Base-by-base conservation (phyloP, 2,797 vertebrate genomes). In the Acipenser transmontanus region DNA sequence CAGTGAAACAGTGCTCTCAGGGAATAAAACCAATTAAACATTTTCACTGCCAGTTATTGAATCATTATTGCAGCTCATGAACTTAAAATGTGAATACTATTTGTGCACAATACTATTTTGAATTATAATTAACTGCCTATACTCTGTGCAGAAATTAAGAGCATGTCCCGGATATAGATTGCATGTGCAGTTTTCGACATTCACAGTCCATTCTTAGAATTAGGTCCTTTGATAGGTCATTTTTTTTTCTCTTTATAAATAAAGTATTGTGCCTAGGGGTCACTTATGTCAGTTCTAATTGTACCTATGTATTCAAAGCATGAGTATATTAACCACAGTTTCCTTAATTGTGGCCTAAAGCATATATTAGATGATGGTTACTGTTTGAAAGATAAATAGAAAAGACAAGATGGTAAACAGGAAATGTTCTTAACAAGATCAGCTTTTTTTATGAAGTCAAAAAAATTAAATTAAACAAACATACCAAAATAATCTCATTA, bases 311-410 rank as follows among this genome's bases (percentile, higher is more conserved):
- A 74, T 74, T 71, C 66, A 66, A 61, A 13, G 63, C 50, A 66
- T 65, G 62, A 69, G 69, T 68, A 72, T 72, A 72, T 76, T 71
- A 74, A 71, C 67, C 72, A 74, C 67, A 72, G 62, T 69, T 72
- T 61, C 71, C 67, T 66, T 76, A 71, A 74, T 71, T 73, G 71
- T 74, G 61, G 71, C 66, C 65, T 63, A 49, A 52, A 71, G 71
- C 68, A 66, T 52, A 49, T 50, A 62, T 7, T 17, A 51, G 65
- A 71, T 70, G 69, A 75, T 66, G 68, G 50, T 11, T 65, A 50
- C 62, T 34, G 34, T 66, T 13, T 47, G 52, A 47, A 50, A 65
- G 66, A 64, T 52, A 69, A 66, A 49, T 7, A 49, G 69, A 63
- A 48, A 64, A 9, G 61, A 59, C 64, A 63, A 47, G 50, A 71